These are phyloP conservation scores for Lycorma delicatula DNA, from an alignment of 1,140 invertebrate genomes.

Conservation along the genomic window DNA sequence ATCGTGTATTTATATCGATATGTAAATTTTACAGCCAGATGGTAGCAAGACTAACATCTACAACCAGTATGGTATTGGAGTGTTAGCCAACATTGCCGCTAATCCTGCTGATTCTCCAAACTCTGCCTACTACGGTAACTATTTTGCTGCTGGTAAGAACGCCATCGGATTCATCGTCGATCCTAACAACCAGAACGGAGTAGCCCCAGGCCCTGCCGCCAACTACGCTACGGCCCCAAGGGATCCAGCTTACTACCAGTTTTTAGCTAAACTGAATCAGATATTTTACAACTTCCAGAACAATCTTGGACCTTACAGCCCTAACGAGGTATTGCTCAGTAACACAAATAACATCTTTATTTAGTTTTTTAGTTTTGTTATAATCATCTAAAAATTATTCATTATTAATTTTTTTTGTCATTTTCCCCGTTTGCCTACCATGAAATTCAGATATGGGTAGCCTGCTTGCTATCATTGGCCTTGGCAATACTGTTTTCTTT, in stretches of 20 bases:
- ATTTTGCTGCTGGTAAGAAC: not conserved
- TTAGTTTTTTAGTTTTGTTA: no score
- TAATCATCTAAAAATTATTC: no score
- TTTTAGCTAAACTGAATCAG: not conserved
- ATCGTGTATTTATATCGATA: no score
- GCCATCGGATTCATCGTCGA: not conserved
- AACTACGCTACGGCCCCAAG: not conserved
- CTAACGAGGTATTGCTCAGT: not conserved
- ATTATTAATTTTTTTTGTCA: no score
- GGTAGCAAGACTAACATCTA: not conserved
- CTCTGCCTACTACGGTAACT: not conserved
- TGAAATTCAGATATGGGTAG: no score
- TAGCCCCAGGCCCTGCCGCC: not conserved
- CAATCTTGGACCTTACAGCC: not conserved
- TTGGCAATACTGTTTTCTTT: no score
- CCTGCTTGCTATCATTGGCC: no score
- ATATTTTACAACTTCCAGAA: not conserved
- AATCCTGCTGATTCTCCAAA: not conserved
- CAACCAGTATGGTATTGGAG: not conserved
- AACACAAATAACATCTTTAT: no score
- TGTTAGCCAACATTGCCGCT: not conserved
- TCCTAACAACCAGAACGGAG: not conserved
- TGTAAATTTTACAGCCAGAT: not conserved
- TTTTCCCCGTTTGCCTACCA: no score
- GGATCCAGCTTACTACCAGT: not conserved